phyloP scores from a whole-genome alignment of 2,797 vertebrate genomes.

The Adelosebastes latens region DNA sequence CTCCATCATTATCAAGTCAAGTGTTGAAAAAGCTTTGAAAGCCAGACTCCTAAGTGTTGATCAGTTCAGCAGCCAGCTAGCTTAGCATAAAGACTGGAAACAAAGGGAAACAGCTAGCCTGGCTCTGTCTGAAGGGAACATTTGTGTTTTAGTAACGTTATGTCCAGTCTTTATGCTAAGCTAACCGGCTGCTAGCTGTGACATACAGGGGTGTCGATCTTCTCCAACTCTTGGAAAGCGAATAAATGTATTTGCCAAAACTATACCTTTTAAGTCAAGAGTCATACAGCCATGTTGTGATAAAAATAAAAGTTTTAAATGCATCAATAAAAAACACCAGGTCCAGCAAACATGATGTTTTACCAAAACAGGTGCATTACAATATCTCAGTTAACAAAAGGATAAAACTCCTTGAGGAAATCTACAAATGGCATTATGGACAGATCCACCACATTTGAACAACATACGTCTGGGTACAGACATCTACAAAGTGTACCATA shows the following conservation, averaged over 20 bases:
- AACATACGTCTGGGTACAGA: constrained; percentile 74
- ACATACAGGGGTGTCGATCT: no score
- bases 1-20: background rate
- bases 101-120: background rate
- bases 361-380: constrained; percentile 81
- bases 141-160: fast-evolving
- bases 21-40: background rate
- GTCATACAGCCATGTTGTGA: constrained; percentile 70
- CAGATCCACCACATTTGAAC: constrained; percentile 76
- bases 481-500: constrained; percentile 76
- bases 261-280: constrained; percentile 39
- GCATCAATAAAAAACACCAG: constrained; percentile 79
- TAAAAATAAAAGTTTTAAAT: constrained; percentile 87
- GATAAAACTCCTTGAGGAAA: constrained; percentile 83
- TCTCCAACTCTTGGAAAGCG: background rate
- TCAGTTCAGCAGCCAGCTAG: background rate
- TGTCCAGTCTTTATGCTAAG: background rate
- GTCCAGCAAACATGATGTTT: constrained; percentile 78
- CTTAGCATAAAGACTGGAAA: no score
- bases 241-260: background rate
- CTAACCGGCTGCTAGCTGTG: background rate
- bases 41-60: background rate
- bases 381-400: constrained; percentile 80
- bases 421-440: constrained; percentile 82
- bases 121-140: background rate